phyloP scores from a whole-genome alignment of 2,113 vertebrate species.

The Dryoscopus gambensis region DNA sequence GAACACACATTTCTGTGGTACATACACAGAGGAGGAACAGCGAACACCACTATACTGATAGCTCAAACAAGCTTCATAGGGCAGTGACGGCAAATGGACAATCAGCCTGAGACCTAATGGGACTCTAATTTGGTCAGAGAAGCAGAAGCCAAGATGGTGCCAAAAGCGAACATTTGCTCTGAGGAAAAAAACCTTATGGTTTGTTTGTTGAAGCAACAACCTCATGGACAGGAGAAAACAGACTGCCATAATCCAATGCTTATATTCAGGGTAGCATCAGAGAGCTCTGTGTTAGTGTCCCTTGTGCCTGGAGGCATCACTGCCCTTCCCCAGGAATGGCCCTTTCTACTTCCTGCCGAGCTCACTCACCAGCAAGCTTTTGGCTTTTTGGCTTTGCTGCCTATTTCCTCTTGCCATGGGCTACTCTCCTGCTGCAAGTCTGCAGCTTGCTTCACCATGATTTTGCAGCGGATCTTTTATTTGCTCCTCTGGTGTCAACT shows the following conservation, averaged over 20 bases:
- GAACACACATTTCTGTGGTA: background rate
- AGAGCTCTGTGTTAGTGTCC: background rate
- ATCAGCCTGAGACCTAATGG: background rate
- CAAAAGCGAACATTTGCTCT: background rate
- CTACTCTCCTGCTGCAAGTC: background rate
- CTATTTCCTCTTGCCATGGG: background rate
- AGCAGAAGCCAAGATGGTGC: background rate
- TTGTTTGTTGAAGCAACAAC: background rate
- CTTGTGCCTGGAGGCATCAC: background rate
- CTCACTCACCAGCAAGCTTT: rapidly evolving
- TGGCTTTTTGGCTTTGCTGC: background rate
- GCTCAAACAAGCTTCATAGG: background rate
- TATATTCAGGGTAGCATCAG: background rate
- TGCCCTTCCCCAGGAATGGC: background rate
- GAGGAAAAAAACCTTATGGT: background rate
- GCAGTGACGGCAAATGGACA: background rate
- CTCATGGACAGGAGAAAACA: background rate
- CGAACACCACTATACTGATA: rapidly evolving
- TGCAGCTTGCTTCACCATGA: rapidly evolving
- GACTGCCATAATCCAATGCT: background rate
- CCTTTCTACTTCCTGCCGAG: background rate
- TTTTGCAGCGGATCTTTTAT: background rate
- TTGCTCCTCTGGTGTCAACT: background rate
- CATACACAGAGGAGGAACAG: background rate
- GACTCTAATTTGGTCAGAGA: background rate